Conservation (phyloP, 1,140 invertebrate genomes). For the Amyelois transitella region DNA sequence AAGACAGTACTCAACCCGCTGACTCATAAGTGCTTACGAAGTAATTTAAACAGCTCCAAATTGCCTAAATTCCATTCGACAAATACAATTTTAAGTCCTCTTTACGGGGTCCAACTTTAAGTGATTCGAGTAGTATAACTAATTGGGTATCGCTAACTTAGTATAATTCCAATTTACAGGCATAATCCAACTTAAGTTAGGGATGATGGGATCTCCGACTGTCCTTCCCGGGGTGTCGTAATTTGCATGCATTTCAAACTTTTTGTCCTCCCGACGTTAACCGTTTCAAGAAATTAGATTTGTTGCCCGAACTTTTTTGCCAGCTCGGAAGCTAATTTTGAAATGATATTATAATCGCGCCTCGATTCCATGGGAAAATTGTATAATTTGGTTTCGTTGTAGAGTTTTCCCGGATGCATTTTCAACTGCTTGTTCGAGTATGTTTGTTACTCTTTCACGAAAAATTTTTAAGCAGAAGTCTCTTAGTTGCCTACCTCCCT, state of each 20-base stretch:
- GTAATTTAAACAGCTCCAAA: conserved; percentile 1
- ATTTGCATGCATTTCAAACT: conserved; percentile 26
- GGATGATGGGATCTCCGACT: conserved; percentile 8
- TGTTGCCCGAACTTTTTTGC: not conserved
- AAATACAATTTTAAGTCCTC: conserved; percentile 11
- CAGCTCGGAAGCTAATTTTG: not conserved
- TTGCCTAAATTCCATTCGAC: conserved; percentile 2
- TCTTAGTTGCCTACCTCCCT: too few species aligned
- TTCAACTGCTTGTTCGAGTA: too few species aligned
- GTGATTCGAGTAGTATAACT: conserved; percentile 14
- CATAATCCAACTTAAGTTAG: conserved; percentile 24
- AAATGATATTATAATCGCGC: not conserved
- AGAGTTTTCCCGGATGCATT: too few species aligned
- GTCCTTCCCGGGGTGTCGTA: conserved; percentile 9
- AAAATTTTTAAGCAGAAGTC: too few species aligned
- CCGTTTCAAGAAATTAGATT: conserved; percentile 13
- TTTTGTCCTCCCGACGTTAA: conserved; percentile 9
- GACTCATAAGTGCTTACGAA: not conserved
- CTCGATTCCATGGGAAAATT: not conserved
- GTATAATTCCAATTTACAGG: conserved; percentile 25
- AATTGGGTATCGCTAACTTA: conserved; percentile 23
- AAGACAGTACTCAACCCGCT: not conserved
- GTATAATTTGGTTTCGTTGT: too few species aligned
- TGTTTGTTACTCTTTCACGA: too few species aligned
- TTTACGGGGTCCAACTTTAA: conserved; percentile 12